Base-by-base conservation (phyloP, 2,797 vertebrate species). In the Eurystomus glaucurus region DNA sequence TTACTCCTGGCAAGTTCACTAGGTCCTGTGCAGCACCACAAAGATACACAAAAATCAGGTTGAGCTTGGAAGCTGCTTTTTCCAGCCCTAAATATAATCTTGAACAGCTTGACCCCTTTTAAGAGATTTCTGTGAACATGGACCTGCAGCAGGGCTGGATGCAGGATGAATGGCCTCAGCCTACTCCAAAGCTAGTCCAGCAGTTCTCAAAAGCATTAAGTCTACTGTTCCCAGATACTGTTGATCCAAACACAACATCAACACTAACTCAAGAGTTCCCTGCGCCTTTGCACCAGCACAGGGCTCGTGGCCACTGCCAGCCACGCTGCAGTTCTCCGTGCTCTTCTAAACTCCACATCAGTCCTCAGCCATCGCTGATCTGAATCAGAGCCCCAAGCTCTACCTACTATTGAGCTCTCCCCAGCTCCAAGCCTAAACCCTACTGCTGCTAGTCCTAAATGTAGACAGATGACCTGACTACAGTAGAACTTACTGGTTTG, bases 241-340 rank as follows among this genome's bases (percentile, higher is more conserved):
- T 26, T 8, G 7, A 64, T 55, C 28, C 52, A 80, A 77, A 87
- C 11, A 65, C 65, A 92, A 43, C 41, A 68, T 5, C n/a, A 78
- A 6, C 65, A 23, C 25, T 2, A n/a, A 10, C 64, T 51, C 46
- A 11, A n/a, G n/a, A 50, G 35, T 28, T 71, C 35, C 55, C 70
- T 3, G 39, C 0, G 5, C 52, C 65, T 68, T 9, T 15, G 29
- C 55, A 61, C 5, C 45, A 75, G 19, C 6, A 1, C 64, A 4
- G 15, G 43, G 52, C 16, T 1, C 0, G 14, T 1, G 1, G n/a
- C 15, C 2, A 0, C 15, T 39, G 35, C 23, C 92, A 54, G 58
- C 37, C 86, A 23, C 0, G 0, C 11, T 2, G 3, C 51, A 31
- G 28, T 11, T 16, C 10, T 20, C 60, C 7, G 2, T 2, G 21